phyloP scores from a whole-genome alignment of 1,140 invertebrate species.

The Nasonia giraulti region DNA sequence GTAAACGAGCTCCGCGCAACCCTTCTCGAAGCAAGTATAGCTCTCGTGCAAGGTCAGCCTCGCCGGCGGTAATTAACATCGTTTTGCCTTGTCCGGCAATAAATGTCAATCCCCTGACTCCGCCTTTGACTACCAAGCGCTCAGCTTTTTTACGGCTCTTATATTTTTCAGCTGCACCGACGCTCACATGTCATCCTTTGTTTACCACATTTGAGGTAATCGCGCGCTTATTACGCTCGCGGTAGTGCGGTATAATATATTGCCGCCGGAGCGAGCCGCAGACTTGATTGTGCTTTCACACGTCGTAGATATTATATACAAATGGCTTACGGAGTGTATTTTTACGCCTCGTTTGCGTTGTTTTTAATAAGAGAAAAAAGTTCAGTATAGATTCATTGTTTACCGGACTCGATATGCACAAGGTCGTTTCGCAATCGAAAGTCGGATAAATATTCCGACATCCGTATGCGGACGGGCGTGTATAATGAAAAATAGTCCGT shows the following conservation, averaged over 20 bases:
- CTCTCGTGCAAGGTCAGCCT: conserved; percentile 19
- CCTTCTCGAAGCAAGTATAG: neutral
- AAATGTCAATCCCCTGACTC: conserved; percentile 39
- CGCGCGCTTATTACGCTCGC: neutral
- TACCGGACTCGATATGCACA: neutral
- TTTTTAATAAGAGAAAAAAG: too few species aligned
- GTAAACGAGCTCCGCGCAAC: neutral
- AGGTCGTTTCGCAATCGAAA: neutral
- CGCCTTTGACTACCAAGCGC: neutral
- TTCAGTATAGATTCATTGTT: neutral
- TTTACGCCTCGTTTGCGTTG: neutral
- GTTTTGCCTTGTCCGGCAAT: neutral
- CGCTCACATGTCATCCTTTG: neutral
- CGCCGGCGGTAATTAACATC: conserved; percentile 21
- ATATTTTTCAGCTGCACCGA: neutral
- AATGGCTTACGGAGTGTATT: neutral
- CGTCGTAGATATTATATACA: neutral
- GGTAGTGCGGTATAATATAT: neutral
- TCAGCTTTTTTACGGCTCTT: conserved; percentile 2
- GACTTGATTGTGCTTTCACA: neutral
- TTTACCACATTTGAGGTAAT: neutral
- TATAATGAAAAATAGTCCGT: too few species aligned
- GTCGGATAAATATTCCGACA: neutral
- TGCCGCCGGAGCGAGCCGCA: neutral
- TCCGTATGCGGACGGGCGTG: too few species aligned